Evolutionary conservation across 2,888 invertebrate species (phyloP), one percentile per base, ranked within the genome.

Genomic region (Syritta pipiens): DNA sequence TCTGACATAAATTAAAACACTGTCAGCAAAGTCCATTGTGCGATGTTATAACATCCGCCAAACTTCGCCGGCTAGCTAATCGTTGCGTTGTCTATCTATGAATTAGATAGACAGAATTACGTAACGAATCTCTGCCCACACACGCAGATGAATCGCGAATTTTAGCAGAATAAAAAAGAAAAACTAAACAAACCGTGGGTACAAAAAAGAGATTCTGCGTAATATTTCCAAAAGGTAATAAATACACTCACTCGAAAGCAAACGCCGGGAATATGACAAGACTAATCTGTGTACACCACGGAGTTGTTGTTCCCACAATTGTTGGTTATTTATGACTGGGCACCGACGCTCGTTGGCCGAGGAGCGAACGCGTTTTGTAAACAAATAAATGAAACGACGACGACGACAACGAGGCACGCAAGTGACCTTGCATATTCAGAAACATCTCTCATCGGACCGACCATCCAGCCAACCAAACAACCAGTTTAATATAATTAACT

Each of bases 401-500:
- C n/a, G n/a, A n/a, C n/a, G n/a, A n/a, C n/a, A 44, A 37, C 19
- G 37, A 37, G 37, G n/a, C n/a, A 19, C 14, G 14, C 49, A 37
- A 63, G 46, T 67, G 35, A 49, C 77, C 77, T 77, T 77, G 77
- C 77, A 55, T 65, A 60, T 60, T 77, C 65, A 67, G 55, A 65
- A 53, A 72, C 60, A 60, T 65, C 65, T 77, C 77, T 72, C 77
- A 59, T 55, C 72, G 32, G 26, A 19, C 14, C 30, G 40, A 44
- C 42, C 26, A 44, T 28, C 35, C 22, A 46, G 14, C 5, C 35
- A 63, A 26, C n/a, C n/a, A n/a, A n/a, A n/a, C 55, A 62, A 74
- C 74, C 67, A 79, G 67, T 79, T 79, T 67, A 74, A 68, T 74
- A 68, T 60, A 79, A 74, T 79, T 79, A 62, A 79, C 74, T 79